Evolutionary conservation across 2,797 vertebrate genomes (phyloP).

Genomic region (Anas flavirostris): DNA sequence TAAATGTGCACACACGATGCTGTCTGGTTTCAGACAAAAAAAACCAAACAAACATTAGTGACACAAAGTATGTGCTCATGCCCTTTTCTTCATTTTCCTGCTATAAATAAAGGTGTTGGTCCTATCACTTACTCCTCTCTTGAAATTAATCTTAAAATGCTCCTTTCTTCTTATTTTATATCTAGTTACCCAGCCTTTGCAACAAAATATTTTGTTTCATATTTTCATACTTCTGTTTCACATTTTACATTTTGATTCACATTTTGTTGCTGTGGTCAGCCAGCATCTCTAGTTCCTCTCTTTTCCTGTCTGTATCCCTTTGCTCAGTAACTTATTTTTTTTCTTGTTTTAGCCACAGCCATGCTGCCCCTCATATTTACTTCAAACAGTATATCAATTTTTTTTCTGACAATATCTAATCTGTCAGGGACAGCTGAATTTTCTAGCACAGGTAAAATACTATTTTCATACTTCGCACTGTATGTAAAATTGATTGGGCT

Average conservation of each 20-base stretch:
- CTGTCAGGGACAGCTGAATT: not conserved
- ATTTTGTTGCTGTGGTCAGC: not conserved
- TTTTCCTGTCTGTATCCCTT: not conserved
- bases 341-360: not conserved
- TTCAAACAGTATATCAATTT: not conserved
- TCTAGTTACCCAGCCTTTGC: not conserved
- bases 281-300: not conserved
- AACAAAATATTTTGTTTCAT: not conserved
- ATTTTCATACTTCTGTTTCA: not conserved
- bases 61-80: not conserved
- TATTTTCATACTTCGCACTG: not conserved
- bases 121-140: not conserved
- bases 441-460: not conserved
- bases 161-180: not conserved
- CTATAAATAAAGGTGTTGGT: not conserved
- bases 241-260: not conserved
- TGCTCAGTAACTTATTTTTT: not conserved
- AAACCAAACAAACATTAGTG: not conserved
- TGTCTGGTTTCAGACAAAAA: not conserved
- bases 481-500: not conserved
- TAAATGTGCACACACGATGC: rapidly evolving
- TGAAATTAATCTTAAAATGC: not conserved
- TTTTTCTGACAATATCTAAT: not conserved
- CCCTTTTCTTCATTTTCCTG: not conserved
- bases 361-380: not conserved